phyloP scores from a whole-genome alignment of 1,140 invertebrate species.

The Ladona fulva region DNA sequence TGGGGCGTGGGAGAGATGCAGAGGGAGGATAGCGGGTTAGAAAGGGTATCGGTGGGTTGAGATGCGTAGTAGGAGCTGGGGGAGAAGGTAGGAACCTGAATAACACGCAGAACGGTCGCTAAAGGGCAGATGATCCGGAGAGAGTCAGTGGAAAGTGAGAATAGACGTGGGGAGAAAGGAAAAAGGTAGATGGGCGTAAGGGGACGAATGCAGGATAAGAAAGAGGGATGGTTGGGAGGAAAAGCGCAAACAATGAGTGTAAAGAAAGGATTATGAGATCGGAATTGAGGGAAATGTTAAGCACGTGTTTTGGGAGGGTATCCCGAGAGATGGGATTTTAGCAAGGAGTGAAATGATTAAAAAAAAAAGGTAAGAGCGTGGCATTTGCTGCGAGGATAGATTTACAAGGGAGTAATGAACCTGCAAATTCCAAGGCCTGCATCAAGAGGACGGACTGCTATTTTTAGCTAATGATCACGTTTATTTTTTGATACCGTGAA shows the following conservation, averaged over 20 bases:
- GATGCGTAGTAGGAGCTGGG: neutral
- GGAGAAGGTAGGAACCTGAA: neutral
- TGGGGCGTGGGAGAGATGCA: neutral
- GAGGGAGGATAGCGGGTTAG: neutral
- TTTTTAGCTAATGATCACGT: no score
- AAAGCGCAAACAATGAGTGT: neutral
- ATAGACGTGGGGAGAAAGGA: neutral
- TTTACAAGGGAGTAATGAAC: no score
- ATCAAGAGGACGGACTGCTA: no score
- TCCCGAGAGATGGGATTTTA: neutral
- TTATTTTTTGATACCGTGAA: no score
- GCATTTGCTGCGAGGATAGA: no score
- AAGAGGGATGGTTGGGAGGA: neutral
- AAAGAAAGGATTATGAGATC: neutral
- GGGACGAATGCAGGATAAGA: neutral
- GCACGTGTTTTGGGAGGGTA: neutral
- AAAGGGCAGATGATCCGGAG: neutral
- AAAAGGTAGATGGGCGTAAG: neutral
- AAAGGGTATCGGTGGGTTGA: neutral
- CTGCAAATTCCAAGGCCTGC: no score
- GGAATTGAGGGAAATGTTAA: neutral
- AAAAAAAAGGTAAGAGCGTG: no score
- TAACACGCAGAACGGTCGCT: neutral
- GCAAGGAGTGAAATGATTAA: no score
- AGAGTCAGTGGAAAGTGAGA: neutral